Evolutionary conservation across 2,888 invertebrate species (phyloP).

Genomic region (Torymus aiolomorphi): DNA sequence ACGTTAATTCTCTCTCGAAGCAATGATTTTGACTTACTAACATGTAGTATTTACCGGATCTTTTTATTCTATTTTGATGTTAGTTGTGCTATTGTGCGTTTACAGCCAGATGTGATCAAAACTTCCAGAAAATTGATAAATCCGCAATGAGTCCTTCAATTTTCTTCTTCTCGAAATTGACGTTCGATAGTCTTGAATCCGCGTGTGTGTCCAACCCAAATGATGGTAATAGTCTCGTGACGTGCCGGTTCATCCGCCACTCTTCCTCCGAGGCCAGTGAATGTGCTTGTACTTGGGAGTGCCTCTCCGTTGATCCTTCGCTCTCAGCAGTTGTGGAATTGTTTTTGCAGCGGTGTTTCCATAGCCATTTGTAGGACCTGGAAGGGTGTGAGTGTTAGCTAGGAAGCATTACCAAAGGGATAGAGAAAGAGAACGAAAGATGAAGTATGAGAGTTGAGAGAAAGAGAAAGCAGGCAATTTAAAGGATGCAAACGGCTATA

Average conservation of each 20-base stretch:
- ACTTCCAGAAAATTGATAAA: slow-evolving; percentile 13
- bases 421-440: slow-evolving; percentile 41
- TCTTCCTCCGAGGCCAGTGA: slow-evolving; percentile 32
- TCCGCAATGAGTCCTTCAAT: slow-evolving; percentile 4
- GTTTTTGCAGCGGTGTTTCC: slow-evolving; percentile 45
- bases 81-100: slow-evolving; percentile 14
- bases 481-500: slow-evolving; percentile 52
- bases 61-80: slow-evolving; percentile 10
- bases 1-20: not conserved
- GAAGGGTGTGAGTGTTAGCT: slow-evolving; percentile 74
- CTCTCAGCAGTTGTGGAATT: slow-evolving; percentile 53
- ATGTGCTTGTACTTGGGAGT: slow-evolving; percentile 15
- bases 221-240: not conserved
- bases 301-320: slow-evolving; percentile 53
- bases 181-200: not conserved
- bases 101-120: slow-evolving; percentile 29
- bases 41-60: slow-evolving; percentile 16
- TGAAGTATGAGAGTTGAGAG: slow-evolving; percentile 47
- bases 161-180: slow-evolving; percentile 1
- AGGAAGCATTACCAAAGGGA: slow-evolving; percentile 67
- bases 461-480: slow-evolving; percentile 54
- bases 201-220: not conserved
- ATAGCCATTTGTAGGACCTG: slow-evolving; percentile 64
- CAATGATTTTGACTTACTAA: slow-evolving; percentile 23
- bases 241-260: slow-evolving; percentile 20